Evolutionary conservation across 2,888 invertebrate genomes (phyloP), one percentile per base, ranked within the genome.

Genomic region (Drosophila hawaiiensis): DNA sequence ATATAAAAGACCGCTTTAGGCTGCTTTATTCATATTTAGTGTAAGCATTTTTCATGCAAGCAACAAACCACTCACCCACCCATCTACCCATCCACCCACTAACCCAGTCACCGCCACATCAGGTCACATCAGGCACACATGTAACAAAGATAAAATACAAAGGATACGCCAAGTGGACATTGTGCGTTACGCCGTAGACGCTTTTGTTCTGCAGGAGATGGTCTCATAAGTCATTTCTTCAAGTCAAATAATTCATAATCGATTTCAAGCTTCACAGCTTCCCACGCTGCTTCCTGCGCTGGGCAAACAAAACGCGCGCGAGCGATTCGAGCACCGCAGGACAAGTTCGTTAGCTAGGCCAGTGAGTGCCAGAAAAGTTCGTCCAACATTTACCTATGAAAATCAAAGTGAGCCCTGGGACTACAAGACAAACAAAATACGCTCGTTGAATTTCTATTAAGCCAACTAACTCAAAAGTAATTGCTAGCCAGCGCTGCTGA

Each of bases 171-270:
- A 74, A 62, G 69, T 81, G 87, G 72, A 68, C 69, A 83, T 78
- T 89, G 84, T 85, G 81, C 65, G 74, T 76, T 43, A 53, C 61
- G 67, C 73, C 59, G 35, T 61, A 54, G 68, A 70, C 39, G 60
- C 71, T 68, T 71, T 78, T 80, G 76, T 83, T 80, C 73, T 73
- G 73, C 71, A 59, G 66, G 47, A 67, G 65, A 50, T 76, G 79
- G 84, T 91, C 91, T 85, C 91, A 89, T 84, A 92, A 92, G 91
- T 91, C 92, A 91, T 91, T 91, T 89, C 84, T 80, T 73, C 80
- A 90, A 89, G 80, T 91, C 91, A 90, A 91, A 91, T 91, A 91
- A 91, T 90, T 92, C 91, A 91, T 91, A 91, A 91, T 92, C 92
- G 91, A 92, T 91, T 89, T 84, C 79, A 74, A 78, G 68, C 55